Evolutionary conservation across 2,888 invertebrate species (phyloP), one percentile per base, ranked within the genome.

Genomic region (Leptopterna dolabrata): DNA sequence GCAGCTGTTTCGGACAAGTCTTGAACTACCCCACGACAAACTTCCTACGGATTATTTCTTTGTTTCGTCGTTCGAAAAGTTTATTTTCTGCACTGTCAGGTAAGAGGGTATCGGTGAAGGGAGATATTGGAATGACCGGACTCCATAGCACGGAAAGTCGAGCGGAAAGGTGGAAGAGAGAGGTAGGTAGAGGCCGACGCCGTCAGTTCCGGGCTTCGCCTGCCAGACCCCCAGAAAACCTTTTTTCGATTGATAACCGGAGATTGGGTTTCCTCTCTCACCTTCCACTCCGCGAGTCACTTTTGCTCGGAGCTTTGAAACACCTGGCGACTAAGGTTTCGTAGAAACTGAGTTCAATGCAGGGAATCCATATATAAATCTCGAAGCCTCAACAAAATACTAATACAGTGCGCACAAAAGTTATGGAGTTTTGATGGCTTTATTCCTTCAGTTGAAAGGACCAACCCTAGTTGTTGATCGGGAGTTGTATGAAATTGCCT

Each of bases 221-320:
- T 63, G 63, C 24, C 63, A 63, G 2, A 36, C 4, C 19, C 55
- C 63, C 43, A 43, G 78, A 43, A 76, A 76, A n/a, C 78, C n/a
- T 45, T 78, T 36, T 78, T 78, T 78, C 78, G 78, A 78, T 78
- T 78, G 78, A 78, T 78, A 41, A 78, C 78, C 78, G 78, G 45
- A 78, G 78, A 78, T 78, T 78, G 78, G 45, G 78, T 78, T 45
- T 45, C 43, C 78, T 43, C 41, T 78, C 27, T 43, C 43, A 36
- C 41, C 78, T 43, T 76, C 43, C 24, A 24, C 13, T 36, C 43
- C 24, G 24, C 63, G 63, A 63, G 63, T 63, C 63, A 63, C 63
- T 24, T 63, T 63, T 11, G 19, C 63, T 24, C 11, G n/a, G 51
- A 24, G 63, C 13, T 63, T 36, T 63, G 27, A 63, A 63, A 63